phyloP scores from a whole-genome alignment of 1,140 invertebrate species.

The Drosophila punjabiensis region DNA sequence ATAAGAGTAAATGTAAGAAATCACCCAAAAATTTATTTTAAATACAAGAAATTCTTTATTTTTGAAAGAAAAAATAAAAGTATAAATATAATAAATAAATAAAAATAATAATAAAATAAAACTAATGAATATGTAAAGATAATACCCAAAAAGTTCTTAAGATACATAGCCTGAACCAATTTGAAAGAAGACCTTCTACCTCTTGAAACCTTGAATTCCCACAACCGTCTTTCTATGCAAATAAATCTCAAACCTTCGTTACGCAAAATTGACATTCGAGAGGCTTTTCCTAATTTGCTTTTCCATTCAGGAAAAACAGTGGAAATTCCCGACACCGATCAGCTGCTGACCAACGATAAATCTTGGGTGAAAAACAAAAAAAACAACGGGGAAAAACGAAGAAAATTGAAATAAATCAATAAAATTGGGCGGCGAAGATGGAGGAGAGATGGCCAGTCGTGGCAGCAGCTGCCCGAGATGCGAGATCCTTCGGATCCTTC shows the following conservation, averaged over 20 bases:
- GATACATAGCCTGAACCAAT: not conserved
- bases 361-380: conserved; percentile 24
- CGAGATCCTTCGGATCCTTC: conserved; percentile 22
- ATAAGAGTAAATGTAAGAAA: not conserved
- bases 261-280: conserved; percentile 39
- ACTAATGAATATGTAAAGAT: not conserved
- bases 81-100: not conserved
- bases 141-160: not conserved
- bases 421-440: conserved; percentile 42
- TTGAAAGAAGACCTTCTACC: not conserved
- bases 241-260: conserved; percentile 53
- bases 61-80: not conserved
- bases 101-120: not conserved
- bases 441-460: conserved; percentile 22
- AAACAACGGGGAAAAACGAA: conserved; percentile 15
- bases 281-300: conserved; percentile 33
- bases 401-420: conserved; percentile 69
- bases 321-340: conserved; percentile 20
- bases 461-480: conserved; percentile 15
- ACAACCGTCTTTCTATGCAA: conserved; percentile 17
- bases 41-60: not conserved
- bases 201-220: conserved; percentile 1
- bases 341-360: conserved; percentile 66
- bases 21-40: not conserved
- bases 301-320: conserved; percentile 21